A percentile compares a stretch with the other conserved stretches of the same genome.
These are phyloP conservation scores for Papilio xuthus DNA, from an alignment of 1,140 invertebrate species.

Conservation along the genomic window DNA sequence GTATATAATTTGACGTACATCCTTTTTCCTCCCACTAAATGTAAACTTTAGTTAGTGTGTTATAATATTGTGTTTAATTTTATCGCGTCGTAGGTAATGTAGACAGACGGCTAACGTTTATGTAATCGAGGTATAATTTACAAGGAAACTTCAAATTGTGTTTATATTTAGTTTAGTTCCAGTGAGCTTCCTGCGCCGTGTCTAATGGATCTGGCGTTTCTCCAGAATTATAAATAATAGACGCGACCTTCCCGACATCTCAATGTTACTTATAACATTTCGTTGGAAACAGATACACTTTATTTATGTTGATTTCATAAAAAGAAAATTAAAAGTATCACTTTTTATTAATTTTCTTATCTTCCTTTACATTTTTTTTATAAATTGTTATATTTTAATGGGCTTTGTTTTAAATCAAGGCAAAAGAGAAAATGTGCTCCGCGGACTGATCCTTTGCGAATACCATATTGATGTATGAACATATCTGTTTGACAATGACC, in stretches of 20 bases:
- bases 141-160: neutral
- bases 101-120: neutral
- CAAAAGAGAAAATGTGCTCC: no score
- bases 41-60: neutral
- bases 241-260: neutral
- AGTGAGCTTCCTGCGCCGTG: neutral
- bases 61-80: no score
- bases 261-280: constrained; percentile 1
- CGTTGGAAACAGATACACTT: neutral
- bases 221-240: constrained; percentile 21
- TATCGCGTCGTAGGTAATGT: neutral
- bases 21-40: neutral
- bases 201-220: neutral
- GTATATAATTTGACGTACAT: neutral
- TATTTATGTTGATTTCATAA: no score
- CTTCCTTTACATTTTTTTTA: no score
- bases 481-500: neutral
- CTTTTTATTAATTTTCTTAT: no score
- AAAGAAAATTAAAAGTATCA: no score
- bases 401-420: no score
- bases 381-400: no score
- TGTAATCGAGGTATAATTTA: constrained; percentile 1
- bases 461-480: no score
- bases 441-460: no score
- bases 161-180: neutral